Base-by-base conservation (phyloP, 2,888 invertebrate species). In the Drosophila antonietae region DNA sequence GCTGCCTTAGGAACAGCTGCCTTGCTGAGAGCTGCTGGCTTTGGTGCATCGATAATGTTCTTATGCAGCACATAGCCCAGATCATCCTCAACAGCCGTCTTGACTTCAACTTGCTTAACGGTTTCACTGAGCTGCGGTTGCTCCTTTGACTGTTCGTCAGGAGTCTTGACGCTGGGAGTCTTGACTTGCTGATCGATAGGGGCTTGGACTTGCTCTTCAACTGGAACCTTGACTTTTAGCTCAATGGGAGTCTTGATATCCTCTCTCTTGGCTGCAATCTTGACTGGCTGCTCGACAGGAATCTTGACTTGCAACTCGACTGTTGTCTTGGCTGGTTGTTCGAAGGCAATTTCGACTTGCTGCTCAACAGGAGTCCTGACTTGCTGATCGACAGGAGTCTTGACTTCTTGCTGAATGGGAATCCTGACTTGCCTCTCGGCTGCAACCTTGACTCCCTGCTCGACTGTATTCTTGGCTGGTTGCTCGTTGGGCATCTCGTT, bases 41-140 rank as follows among this genome's bases (percentile, higher is more conserved):
- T 60, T 14, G 71, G 63, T 6, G 67, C n/a, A 12, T 78, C 75
- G 2, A 90, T 88, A 3, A 91, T 90, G 63, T 91, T 85, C 23
- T 91, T 91, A 47, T 91, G 91, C 12, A 91, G 67, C 43, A 91
- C 86, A 78, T 91, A 91, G 10, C 90, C 71, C 4, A 91, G 76
- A 15, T 90, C 90, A 2, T 78, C 79, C 8, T 87, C 88, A 2
- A 79, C 9, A 4, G 62, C 10, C 1, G 73, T 39, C 33, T 28
- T 14, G 2, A 51, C 9, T 8, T 69, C 56, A n/a, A 41, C 20
- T 47, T 43, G 8, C 31, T 44, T 15, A 15, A 18, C 37, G 43
- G 18, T n/a, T 61, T 61, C n/a, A 10, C 3, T 6, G 3, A 10
- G 31, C 18, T 53, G 43, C 6, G 15, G 23, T 28, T 53, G 43